A percentile compares a stretch with the other conserved stretches of the same genome.
Conservation (phyloP, 2,113 vertebrate species). For the Ailurus styani region DNA sequence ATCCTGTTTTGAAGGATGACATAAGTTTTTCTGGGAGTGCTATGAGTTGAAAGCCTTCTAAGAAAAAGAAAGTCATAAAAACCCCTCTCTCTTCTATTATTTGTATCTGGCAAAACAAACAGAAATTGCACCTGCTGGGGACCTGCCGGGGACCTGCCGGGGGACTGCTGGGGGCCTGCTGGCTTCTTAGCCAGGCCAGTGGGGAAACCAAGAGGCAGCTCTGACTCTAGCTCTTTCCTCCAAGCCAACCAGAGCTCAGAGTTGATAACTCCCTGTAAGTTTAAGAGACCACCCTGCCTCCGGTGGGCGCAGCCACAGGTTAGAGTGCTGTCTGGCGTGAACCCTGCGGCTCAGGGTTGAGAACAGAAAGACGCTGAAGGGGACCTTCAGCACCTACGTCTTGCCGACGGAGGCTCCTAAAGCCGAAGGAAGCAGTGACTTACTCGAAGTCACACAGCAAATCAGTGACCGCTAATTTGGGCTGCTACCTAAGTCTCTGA, state of each 20-base stretch:
- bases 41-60: slow-evolving; percentile 2
- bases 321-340: background rate
- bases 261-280: background rate
- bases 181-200: background rate
- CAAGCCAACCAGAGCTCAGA: background rate
- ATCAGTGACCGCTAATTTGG: background rate
- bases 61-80: slow-evolving; percentile 25
- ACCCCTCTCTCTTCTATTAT: background rate
- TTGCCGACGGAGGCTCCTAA: background rate
- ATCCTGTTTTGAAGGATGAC: background rate
- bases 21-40: background rate
- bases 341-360: background rate
- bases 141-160: no score
- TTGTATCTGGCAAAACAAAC: background rate
- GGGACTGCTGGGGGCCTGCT: background rate
- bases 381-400: background rate
- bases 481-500: background rate
- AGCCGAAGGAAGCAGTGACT: background rate
- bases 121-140: background rate
- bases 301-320: no score
- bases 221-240: background rate
- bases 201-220: background rate
- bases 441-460: background rate
- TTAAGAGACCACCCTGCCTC: background rate
- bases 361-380: background rate